Base-by-base conservation (phyloP, 2,113 vertebrate species). In the Ibidorhyncha struthersii region DNA sequence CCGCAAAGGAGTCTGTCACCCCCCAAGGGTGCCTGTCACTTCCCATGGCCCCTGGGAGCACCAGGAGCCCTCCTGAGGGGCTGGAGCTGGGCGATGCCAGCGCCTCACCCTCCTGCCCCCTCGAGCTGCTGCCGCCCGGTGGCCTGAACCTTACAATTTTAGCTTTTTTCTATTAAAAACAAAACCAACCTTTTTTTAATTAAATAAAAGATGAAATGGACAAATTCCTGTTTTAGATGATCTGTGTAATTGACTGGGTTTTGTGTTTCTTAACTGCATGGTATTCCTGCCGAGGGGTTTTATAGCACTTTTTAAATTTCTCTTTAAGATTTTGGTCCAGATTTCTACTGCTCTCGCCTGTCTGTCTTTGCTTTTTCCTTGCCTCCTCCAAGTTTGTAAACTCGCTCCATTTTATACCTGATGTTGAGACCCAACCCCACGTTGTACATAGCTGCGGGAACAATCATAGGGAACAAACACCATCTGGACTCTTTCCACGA, bases 361-460 rank as follows among this genome's bases (percentile, higher is more conserved):
- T 97, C 88, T 97, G 50, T 94, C 92, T 96, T 95, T 97, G 95
- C 87, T 97, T 97, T 95, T 34, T 63, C 69, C 63, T 90, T 89
- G 94, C 91, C 91, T 96, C 86, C 79, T 82, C 85, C 53, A 69
- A 70, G 81, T 98, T 98, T 98, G 96, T 97, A 97, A 97, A 97
- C 90, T 93, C 21, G 59, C 82, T 86, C 94, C 96, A 90, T 98
- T 97, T 98, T 97, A 49, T 95, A 98, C 83, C 95, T 96, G 96
- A 96, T 81, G 96, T 96, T 82, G 96, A 97, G 96, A 92, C 93
- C 92, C 93, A 74, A 93, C 92, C 97, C 96, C 93, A 94, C 56
- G 1, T 96, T 98, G 98, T 98, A 98, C 96, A 98, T 98, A 98
- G 90, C 97, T 98, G 98, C 97, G 90, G 98, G 98, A 98, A 98